phyloP scores from a whole-genome alignment of 1,140 invertebrate genomes.

The Cherax quadricarinatus region DNA sequence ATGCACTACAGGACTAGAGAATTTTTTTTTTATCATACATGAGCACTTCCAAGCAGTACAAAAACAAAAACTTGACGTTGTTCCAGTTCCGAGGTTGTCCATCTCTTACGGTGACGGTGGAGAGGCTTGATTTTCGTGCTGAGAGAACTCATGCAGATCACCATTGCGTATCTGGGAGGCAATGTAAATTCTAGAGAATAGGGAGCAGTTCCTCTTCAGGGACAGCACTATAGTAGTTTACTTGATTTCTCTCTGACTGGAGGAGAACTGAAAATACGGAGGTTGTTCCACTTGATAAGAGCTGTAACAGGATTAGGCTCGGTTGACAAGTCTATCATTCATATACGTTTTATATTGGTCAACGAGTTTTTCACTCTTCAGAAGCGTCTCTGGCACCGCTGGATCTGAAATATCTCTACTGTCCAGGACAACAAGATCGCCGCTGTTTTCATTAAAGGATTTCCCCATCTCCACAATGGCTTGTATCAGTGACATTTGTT shows the following conservation, averaged over 20 bases:
- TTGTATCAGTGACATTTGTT: no score
- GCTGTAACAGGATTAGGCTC: conserved; percentile 4
- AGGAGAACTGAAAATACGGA: conserved; percentile 32
- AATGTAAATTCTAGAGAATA: conserved; percentile 35
- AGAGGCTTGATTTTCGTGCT: conserved; percentile 34
- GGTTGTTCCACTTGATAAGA: neutral
- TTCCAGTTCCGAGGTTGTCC: conserved; percentile 24
- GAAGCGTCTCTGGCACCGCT: neutral
- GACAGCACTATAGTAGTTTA: neutral
- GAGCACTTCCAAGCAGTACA: neutral
- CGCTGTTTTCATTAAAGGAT: no score
- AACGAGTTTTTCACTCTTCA: conserved; percentile 12
- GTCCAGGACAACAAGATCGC: no score
- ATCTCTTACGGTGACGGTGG: conserved; percentile 10
- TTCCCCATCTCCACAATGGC: no score
- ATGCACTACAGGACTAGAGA: no score
- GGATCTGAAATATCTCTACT: neutral
- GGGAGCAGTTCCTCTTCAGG: conserved; percentile 38
- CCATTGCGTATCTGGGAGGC: conserved; percentile 36
- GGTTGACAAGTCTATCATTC: neutral
- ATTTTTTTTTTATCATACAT: no score
- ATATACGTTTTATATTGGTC: conserved; percentile 31
- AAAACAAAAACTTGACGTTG: neutral
- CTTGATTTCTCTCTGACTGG: conserved; percentile 29
- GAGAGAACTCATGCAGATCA: conserved; percentile 42